Evolutionary conservation across 2,113 vertebrate species (phyloP), one percentile per base, ranked within the genome.

Genomic region (Dicentrarchus labrax): DNA sequence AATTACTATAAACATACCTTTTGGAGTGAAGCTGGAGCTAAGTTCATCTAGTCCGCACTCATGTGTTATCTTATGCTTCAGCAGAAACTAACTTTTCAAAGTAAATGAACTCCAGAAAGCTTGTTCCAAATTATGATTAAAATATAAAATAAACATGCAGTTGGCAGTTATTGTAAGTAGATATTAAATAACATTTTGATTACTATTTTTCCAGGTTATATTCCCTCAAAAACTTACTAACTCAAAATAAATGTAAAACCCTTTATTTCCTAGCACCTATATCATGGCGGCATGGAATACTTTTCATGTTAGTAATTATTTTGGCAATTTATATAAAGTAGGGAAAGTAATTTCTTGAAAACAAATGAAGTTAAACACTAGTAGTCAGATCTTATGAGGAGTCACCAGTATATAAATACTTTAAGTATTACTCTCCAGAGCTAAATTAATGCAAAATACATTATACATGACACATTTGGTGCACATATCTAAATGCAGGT

Each of bases 1-100:
- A 41, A 77, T 68, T 36, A 59, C 24, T 38, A 41, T 77, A 57
- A 66, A 66, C 48, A 65, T n/a, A 39, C 19, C 12, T 56, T 57
- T 54, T 9, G 19, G 19, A 65, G 5, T 38, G 39, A 66, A 71
- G 47, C 7, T 51, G 47, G 36, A 71, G 36, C 67, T 62, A 21
- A 54, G n/a, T 56, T 54, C 17, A 66, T 54, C 16, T 51, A 30
- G 57, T 4, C 53, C 24, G 39, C 53, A 30, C n/a, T 53, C 66
- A 16, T 22, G 38, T 43, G n/a, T 66, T 9, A 5, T 43, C 41
- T 17, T 50, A 53, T 15, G 61, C 24, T 17, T 11, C 22, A 47
- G 54, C 39, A 43, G 38, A 72, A 43, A 22, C 36, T 8, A 51
- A 54, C 45, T 17, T 16, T 61, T 71, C 30, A n/a, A 56, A 65